A percentile compares a stretch with the other conserved stretches of the same genome.
phyloP scores from a whole-genome alignment of 2,113 vertebrate genomes.

The Plestiodon gilberti region DNA sequence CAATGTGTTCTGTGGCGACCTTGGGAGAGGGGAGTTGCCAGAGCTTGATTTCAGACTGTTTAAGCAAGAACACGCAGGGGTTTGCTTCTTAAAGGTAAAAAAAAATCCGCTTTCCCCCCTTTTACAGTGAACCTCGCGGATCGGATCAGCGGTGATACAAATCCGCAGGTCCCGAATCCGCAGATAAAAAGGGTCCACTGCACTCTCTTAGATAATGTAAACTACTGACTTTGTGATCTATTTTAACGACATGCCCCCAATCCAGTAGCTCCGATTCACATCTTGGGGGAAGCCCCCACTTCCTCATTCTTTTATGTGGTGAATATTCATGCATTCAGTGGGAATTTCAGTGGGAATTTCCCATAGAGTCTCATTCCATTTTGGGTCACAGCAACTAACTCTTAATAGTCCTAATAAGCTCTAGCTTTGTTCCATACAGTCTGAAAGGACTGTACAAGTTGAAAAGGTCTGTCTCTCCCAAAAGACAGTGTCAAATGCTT shows the following conservation, averaged over 20 bases:
- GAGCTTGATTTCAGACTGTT: too few species aligned
- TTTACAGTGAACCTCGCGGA: too few species aligned
- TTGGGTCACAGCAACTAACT: not conserved
- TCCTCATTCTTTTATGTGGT: not conserved
- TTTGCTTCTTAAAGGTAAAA: too few species aligned
- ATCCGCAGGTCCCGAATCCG: too few species aligned
- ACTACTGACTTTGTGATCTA: too few species aligned
- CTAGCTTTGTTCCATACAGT: constrained; percentile 27
- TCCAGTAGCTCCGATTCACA: not conserved
- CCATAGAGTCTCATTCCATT: not conserved
- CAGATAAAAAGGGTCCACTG: too few species aligned
- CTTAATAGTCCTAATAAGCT: not conserved
- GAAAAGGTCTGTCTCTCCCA: constrained; percentile 26
- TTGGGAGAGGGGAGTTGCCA: too few species aligned
- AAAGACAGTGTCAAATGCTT: constrained; percentile 2
- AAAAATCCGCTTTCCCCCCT: too few species aligned
- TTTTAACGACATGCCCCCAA: not conserved
- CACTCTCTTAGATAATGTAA: too few species aligned
- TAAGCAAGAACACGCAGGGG: too few species aligned
- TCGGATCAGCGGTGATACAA: too few species aligned
- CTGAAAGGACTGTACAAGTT: constrained; percentile 2
- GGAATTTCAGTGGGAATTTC: not conserved
- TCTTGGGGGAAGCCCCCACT: not conserved
- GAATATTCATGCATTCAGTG: not conserved
- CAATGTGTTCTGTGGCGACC: too few species aligned